Evolutionary conservation across 2,113 vertebrate species (phyloP), one percentile per base, ranked within the genome.

Genomic region (Centropristis striata): DNA sequence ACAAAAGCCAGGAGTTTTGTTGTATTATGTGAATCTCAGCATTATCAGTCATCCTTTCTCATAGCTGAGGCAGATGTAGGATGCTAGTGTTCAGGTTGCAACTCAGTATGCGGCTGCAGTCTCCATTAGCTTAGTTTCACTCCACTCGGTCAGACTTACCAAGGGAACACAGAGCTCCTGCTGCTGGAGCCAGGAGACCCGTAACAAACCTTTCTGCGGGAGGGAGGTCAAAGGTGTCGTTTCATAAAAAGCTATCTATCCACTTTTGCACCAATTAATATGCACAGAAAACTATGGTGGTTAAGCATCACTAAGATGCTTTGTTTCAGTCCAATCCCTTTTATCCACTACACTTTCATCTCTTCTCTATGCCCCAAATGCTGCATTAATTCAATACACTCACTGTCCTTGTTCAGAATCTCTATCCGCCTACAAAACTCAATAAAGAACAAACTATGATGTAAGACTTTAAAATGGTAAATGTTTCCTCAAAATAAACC

Each of bases 131-230:
- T 87, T 54, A 77, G 63, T 70, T 75, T 78, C 84, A 90, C 76
- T 77, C 37, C 70, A 84, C 73, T 74, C 78, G 63, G 27, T 80
- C 69, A 71, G 69, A 91, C 87, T 91, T 86, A 93, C 87, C 87
- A 67, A 65, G 72, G 67, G 67, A 81, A 84, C 46, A 87, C 80
- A 72, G 81, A 83, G 78, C 75, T 83, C 73, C 67, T 89, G 84
- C 71, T 81, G 73, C 71, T 80, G 73, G 65, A 86, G 73, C 46
- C 69, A 50, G 84, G 71, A 85, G 86, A 88, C 65, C 78, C 60
- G 10, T 50, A 87, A 88, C 80, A 92, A 87, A 92, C 73, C 60
- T 86, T 88, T 90, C 81, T 89, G 88, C 76, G 80, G 88, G 76
- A 78, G 69, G 81, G 81, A 84, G 85, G 88, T 88, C 83, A 90